Evolutionary conservation across 2,888 invertebrate genomes (phyloP), one percentile per base, ranked within the genome.

Genomic region (Spodoptera exigua): DNA sequence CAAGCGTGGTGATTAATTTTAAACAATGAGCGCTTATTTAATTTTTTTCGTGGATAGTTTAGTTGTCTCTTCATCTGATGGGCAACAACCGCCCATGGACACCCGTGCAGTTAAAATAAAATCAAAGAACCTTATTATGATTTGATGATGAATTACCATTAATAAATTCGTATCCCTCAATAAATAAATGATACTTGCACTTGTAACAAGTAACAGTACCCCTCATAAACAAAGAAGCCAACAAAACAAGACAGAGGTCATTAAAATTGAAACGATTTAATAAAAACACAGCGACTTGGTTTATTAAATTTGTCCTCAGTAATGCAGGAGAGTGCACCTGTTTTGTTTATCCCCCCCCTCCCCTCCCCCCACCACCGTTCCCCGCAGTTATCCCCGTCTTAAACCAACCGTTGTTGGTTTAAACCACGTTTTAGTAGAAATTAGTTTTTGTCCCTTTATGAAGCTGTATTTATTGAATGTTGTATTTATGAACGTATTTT

Each of bases 311-410:
- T 72, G 54, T 52, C 14, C 16, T 44, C 57, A 18, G 45, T 70
- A 76, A 73, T 66, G 65, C 64, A 51, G 18, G 39, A 3, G 44
- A 70, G 70, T 68, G 77, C 75, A 68, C 55, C 64, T 70, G 73
- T 41, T 43, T 36, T 37, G 47, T 74, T 69, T 76, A 62, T 68
- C 69, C 57, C 55, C 45, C 39, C 18, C 9, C 39, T 17, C 9
- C 10, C 46, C 37, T 21, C 46, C 12, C 27, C 27, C 27, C 69
- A 66, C 57, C 53, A 44, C 41, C 17, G 10, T n/a, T n/a, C 27
- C 7, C 46, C 40, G 21, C 48, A 12, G 41, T 55, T 21, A 46
- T 43, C 40, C 40, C 32, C 3, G 46, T 32, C 51, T 68, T 47
- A 48, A 61, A 61, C 10, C 54, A 13, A 54, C 53, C n/a, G n/a